phyloP scores from a whole-genome alignment of 2,797 vertebrate genomes.

The Agapornis canus region DNA sequence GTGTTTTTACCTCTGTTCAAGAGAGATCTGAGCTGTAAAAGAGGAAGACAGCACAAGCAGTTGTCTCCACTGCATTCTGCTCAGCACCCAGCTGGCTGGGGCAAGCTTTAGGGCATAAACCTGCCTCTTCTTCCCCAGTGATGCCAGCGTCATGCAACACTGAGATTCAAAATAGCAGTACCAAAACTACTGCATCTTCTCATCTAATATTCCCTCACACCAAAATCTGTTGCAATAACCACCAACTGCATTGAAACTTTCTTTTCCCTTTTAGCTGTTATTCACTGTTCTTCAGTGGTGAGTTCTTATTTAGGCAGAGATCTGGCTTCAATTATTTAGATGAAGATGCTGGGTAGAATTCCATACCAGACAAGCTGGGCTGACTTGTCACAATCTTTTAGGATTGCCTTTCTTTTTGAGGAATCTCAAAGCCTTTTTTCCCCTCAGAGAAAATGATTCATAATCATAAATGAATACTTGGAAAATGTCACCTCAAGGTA shows the following conservation, averaged over 20 bases:
- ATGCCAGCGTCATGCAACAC: accelerated
- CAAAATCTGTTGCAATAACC: neutral
- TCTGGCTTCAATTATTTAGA: conserved; percentile 44
- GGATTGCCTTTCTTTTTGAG: neutral
- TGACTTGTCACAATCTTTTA: conserved; percentile 27
- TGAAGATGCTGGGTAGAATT: conserved; percentile 12
- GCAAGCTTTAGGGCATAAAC: accelerated
- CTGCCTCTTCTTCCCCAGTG: neutral
- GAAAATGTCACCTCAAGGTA: conserved; percentile 56
- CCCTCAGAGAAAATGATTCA: conserved; percentile 55
- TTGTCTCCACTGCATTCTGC: neutral
- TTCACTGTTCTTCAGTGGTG: neutral
- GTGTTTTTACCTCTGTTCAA: neutral
- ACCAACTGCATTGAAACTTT: neutral
- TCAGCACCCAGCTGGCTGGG: neutral
- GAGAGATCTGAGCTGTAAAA: neutral
- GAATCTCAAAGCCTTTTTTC: neutral
- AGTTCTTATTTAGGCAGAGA: neutral
- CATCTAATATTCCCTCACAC: neutral
- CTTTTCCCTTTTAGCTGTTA: neutral
- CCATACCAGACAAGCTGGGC: neutral
- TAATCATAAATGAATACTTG: conserved; percentile 55
- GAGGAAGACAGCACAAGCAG: neutral
- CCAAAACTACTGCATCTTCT: neutral
- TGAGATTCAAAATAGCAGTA: neutral